A percentile compares a stretch with the other conserved stretches of the same genome.
Evolutionary conservation across 2,888 invertebrate species (phyloP).

Genomic region (Tenthredo scrophulariae): DNA sequence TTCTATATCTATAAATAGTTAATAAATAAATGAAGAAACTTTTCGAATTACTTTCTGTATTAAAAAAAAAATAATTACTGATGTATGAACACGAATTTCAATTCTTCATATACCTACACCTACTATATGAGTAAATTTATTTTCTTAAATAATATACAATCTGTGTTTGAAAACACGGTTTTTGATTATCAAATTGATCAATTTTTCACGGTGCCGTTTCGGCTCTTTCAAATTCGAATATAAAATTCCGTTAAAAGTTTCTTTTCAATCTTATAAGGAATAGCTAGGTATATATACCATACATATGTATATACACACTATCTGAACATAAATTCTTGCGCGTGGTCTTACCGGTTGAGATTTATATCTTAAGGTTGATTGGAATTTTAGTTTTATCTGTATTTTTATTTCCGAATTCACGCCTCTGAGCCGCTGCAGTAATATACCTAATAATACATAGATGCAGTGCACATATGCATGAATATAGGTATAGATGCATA

Average conservation of each 20-base stretch:
- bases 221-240: not conserved
- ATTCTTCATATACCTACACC: not conserved
- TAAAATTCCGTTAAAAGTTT: not conserved
- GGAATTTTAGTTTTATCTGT: constrained; percentile 13
- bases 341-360: not conserved
- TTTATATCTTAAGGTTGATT: constrained; percentile 9
- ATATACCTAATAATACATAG: not conserved
- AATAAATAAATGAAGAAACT: too few species aligned
- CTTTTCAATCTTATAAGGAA: not conserved
- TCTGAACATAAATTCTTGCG: not conserved
- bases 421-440: not conserved
- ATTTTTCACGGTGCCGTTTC: not conserved
- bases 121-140: not conserved
- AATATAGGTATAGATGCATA: too few species aligned
- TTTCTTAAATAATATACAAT: not conserved
- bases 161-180: not conserved
- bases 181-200: not conserved
- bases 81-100: too few species aligned
- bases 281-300: not conserved
- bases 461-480: not conserved
- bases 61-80: too few species aligned
- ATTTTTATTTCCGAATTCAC: constrained; percentile 19
- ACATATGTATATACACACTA: not conserved
- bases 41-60: too few species aligned
- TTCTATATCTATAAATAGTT: too few species aligned